These are phyloP conservation scores for Heterotis niloticus DNA, from an alignment of 2,113 vertebrate genomes.

Conservation along the genomic window DNA sequence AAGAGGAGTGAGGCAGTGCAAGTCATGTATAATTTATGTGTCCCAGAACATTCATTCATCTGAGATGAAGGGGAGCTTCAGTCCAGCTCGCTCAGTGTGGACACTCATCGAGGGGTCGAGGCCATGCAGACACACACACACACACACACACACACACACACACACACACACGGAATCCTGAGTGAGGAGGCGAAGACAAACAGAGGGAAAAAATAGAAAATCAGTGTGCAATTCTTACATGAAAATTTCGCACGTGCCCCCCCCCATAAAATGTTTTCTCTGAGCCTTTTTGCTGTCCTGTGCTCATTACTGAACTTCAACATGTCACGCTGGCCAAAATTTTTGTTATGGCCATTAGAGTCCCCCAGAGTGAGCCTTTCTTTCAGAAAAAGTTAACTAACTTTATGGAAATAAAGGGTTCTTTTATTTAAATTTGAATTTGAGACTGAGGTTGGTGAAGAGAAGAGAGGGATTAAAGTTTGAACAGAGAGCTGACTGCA, in stretches of 20 bases:
- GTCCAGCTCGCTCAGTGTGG: constrained; percentile 48
- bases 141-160: too few relatives aligned
- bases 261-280: too few relatives aligned
- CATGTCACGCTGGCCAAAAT: too few relatives aligned
- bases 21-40: constrained; percentile 60
- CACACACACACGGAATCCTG: too few relatives aligned
- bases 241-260: too few relatives aligned
- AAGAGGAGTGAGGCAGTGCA: constrained; percentile 46
- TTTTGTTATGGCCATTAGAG: too few relatives aligned
- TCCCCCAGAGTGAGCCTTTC: too few relatives aligned
- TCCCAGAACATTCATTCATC: constrained; percentile 38
- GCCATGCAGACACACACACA: background rate
- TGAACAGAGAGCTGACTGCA: background rate
- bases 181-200: background rate
- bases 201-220: background rate
- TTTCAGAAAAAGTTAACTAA: too few relatives aligned
- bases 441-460: background rate
- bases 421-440: too few relatives aligned
- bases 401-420: too few relatives aligned
- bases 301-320: too few relatives aligned
- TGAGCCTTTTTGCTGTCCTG: too few relatives aligned
- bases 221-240: background rate
- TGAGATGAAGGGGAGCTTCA: constrained; percentile 42
- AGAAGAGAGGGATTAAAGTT: background rate
- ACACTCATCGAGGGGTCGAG: constrained; percentile 30